These are phyloP conservation scores for Borostomias antarcticus DNA, from an alignment of 2,797 vertebrate genomes.

Conservation along the genomic window DNA sequence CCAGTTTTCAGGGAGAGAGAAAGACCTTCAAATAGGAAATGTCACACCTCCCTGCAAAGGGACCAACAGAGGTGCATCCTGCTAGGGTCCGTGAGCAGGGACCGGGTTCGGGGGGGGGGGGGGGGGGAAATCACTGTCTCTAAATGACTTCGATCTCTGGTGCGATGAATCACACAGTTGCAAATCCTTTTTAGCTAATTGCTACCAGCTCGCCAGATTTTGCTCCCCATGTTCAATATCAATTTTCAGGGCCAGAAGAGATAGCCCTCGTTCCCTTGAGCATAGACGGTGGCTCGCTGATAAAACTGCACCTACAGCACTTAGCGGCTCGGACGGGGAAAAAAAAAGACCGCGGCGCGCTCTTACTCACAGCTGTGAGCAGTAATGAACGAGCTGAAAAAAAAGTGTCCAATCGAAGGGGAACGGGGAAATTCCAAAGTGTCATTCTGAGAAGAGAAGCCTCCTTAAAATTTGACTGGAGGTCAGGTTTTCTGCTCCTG, in stretches of 20 bases:
- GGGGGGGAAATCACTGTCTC: slow-evolving; percentile 71
- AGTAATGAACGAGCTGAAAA: slow-evolving; percentile 83
- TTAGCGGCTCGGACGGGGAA: slow-evolving; percentile 84
- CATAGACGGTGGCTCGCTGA: slow-evolving; percentile 82
- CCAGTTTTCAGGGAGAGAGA: slow-evolving; percentile 74
- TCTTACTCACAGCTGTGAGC: slow-evolving; percentile 67
- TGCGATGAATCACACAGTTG: slow-evolving; percentile 94
- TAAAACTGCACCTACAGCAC: slow-evolving; percentile 91
- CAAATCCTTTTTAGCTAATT: slow-evolving; percentile 99
- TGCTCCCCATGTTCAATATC: slow-evolving; percentile 96
- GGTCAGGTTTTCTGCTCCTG: slow-evolving; percentile 77
- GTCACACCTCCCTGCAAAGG: slow-evolving; percentile 79
- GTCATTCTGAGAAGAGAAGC: slow-evolving; percentile 78
- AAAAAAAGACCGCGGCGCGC: slow-evolving; percentile 21
- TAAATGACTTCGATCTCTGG: slow-evolving; percentile 92
- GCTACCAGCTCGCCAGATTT: slow-evolving; percentile 95
- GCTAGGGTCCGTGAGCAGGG: slow-evolving; percentile 62
- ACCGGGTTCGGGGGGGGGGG: slow-evolving; percentile 58
- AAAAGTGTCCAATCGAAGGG: slow-evolving; percentile 76
- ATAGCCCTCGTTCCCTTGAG: slow-evolving; percentile 88
- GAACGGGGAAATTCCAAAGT: slow-evolving; percentile 72
- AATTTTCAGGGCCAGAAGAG: slow-evolving; percentile 97
- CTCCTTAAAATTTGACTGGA: slow-evolving; percentile 73
- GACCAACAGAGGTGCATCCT: slow-evolving; percentile 75
- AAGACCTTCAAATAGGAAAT: slow-evolving; percentile 82